Percentiles rank a stretch among this genome's conserved stretches.
These are phyloP conservation scores for Thunnus albacares DNA, from an alignment of 2,797 vertebrate genomes.

Conservation along the genomic window DNA sequence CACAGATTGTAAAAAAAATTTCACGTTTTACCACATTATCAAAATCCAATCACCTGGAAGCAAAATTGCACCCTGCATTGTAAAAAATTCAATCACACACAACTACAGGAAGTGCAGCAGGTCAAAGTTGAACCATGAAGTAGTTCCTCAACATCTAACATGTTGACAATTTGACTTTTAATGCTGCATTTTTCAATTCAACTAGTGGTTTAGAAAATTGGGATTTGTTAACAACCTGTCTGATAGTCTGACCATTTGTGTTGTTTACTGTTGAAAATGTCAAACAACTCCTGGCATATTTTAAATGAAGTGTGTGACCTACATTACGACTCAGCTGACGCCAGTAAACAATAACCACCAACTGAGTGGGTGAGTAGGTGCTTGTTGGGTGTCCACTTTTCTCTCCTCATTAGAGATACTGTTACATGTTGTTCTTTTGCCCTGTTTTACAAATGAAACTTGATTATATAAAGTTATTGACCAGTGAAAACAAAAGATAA, in stretches of 20 bases:
- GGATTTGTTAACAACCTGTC: neutral
- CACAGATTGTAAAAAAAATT: too few species aligned
- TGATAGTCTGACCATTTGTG: neutral
- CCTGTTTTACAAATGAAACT: constrained; percentile 20
- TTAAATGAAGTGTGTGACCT: constrained; percentile 26
- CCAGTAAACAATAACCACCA: constrained; percentile 19
- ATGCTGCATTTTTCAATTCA: neutral
- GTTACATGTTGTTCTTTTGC: constrained; percentile 12
- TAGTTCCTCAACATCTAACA: too few species aligned
- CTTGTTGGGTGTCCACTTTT: constrained; percentile 26
- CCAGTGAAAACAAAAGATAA: constrained; percentile 35
- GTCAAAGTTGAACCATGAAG: too few species aligned
- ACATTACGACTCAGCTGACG: constrained; percentile 16
- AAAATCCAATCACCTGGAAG: too few species aligned
- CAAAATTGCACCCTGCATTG: too few species aligned
- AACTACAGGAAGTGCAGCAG: too few species aligned
- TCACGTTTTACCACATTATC: too few species aligned
- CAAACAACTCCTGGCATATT: constrained; percentile 4
- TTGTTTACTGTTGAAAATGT: constrained; percentile 33
- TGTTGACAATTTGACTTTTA: too few species aligned
- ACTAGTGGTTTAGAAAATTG: neutral
- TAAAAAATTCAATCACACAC: too few species aligned
- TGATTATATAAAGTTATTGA: constrained; percentile 43
- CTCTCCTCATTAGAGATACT: constrained; percentile 18
- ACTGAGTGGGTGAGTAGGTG: constrained; percentile 10